Percentiles rank a stretch among this genome's conserved stretches.
These are phyloP conservation scores for Erythrolamprus reginae DNA, from an alignment of 2,113 vertebrate species.

Conservation along the genomic window DNA sequence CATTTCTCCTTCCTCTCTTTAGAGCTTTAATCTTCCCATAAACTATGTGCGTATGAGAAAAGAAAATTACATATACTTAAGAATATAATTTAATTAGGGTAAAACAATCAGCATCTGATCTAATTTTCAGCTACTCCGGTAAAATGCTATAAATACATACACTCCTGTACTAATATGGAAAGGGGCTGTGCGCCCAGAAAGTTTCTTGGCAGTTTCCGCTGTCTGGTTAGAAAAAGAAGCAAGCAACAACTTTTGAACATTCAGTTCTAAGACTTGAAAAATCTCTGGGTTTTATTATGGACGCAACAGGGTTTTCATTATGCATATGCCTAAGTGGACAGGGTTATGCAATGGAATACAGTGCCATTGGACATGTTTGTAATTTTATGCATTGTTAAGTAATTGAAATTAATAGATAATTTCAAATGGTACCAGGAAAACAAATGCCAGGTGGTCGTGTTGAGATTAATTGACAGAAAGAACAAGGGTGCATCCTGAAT, in stretches of 20 bases:
- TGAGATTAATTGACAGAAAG: constrained; percentile 9
- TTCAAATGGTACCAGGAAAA: constrained; percentile 56
- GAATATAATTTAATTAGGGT: constrained; percentile 21
- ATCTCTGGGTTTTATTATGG: constrained; percentile 72
- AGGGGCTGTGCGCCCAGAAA: constrained; percentile 69
- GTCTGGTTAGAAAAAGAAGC: constrained; percentile 79
- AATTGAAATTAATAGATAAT: constrained; percentile 63
- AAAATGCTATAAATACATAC: constrained; percentile 46
- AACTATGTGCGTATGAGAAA: constrained; percentile 28
- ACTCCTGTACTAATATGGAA: constrained; percentile 54
- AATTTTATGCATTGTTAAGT: constrained; percentile 70
- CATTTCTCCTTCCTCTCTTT: constrained; percentile 23
- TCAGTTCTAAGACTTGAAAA: constrained; percentile 74
- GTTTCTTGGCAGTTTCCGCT: constrained; percentile 69
- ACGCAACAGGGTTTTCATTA: constrained; percentile 79
- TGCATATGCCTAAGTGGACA: constrained; percentile 70
- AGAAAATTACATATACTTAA: constrained; percentile 33
- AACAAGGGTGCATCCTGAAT: not conserved
- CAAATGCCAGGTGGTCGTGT: constrained; percentile 9
- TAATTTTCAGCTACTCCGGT: constrained; percentile 38
- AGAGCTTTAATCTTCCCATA: constrained; percentile 42
- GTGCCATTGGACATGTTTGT: constrained; percentile 69
- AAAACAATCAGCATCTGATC: constrained; percentile 49
- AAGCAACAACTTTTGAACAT: constrained; percentile 76
- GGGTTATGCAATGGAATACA: constrained; percentile 71